Evolutionary conservation across 2,113 vertebrate genomes (phyloP), one percentile per base, ranked within the genome.

Genomic region (Hystrix cristata): DNA sequence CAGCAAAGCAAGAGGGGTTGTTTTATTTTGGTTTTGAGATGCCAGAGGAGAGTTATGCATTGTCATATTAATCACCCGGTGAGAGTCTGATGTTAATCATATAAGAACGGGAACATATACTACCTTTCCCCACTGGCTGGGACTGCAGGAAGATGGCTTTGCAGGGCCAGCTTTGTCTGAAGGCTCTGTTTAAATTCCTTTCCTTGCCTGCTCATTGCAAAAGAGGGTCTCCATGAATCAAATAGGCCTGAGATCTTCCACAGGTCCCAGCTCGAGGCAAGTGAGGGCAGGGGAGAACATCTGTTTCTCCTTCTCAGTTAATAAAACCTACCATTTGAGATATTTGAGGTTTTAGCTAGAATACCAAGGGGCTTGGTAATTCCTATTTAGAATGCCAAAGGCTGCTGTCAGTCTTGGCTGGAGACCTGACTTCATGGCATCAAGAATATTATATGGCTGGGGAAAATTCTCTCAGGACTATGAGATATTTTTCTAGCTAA

Each of bases 331-430:
- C 53, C 31, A 10, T 72, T 23, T 67, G 87, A 91, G 79, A 29
- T 59, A 84, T 46, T 21, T 87, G 91, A 60, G 69, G 65, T 78
- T 92, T 76, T 91, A 81, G 27, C 85, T 29, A 65, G 81, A 69
- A 87, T 55, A 43, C 34, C 65, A 19, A 60, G 21, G 53, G 82
- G 48, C 65, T 59, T 48, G 46, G 82, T 21, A 53, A 55, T 82
- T 74, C 82, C 86, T 79, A 8, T n/a, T 79, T 85, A 91, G 82
- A 85, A 93, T 34, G 53, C 57, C 76, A 59, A 46, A 84, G 92
- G 48, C 53, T 23, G 48, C 55, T n/a, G 27, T 27, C 78, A 60
- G 57, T 60, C 27, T 31, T 71, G 64, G n/a, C 83, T 65, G 16
- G 79, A 93, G 94, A 55, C 43, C n/a, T 64, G 83, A 80, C 27